Evolutionary conservation across 2,888 invertebrate species (phyloP), one percentile per base, ranked within the genome.

Genomic region (Vandiemenella viatica): DNA sequence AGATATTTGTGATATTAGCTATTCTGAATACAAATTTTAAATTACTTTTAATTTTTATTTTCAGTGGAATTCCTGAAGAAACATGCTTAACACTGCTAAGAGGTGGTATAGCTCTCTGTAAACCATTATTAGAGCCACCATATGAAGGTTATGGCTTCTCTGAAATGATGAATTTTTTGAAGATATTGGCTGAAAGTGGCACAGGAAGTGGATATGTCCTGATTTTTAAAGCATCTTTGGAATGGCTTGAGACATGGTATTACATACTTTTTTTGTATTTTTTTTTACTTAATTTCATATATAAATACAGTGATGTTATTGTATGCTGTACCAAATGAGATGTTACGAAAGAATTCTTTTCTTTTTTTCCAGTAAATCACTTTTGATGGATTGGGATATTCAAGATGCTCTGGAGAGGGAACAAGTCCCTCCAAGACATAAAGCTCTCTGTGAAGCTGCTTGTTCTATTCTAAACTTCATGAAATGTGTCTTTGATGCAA

Each of bases 381-480:
- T n/a, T n/a, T n/a, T n/a, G n/a, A n/a, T n/a, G n/a, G n/a, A 43
- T 19, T 20, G 19, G 16, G 41, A 17, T n/a, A n/a, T 32, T 32
- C 13, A 32, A 32, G 32, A 13, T 13, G 4, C n/a, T 32, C 32
- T 32, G 10, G 13, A 32, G n/a, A 32, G 32, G n/a, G 32, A 32
- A 32, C 32, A 32, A 62, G 17, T 15, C 10, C 21, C 43, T 22
- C 22, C 41, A 45, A 72, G 70, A 52, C 66, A 63, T 49, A 62
- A 65, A 45, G 67, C 69, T 20, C 67, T 80, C 54, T 68, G 83
- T 10, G 85, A 87, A 60, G 84, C 87, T 1, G 80, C 88, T 0
- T 89, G 89, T 58, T 85, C 87, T 43, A 70, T 93, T 37, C 66
- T 93, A 23, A 83, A 85, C 10, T 93, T 93, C 60, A 71, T 92